These are phyloP conservation scores for Drosophila tripunctata DNA, from an alignment of 2,888 invertebrate genomes.

Conservation along the genomic window DNA sequence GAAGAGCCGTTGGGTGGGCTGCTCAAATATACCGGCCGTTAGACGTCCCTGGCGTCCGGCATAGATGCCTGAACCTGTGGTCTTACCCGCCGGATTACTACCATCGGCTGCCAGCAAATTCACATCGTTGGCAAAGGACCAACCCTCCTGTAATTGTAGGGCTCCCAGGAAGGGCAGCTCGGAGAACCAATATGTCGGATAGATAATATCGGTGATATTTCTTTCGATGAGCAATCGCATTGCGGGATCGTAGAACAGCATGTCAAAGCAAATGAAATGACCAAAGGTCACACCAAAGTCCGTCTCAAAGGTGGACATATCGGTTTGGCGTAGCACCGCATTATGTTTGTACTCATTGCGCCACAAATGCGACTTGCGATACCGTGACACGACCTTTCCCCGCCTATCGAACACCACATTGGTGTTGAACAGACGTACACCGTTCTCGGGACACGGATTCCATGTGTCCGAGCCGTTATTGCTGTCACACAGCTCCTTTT, in stretches of 20 bases:
- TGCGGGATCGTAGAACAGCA: conserved; percentile 90
- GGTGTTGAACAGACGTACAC: conserved; percentile 87
- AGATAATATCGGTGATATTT: conserved; percentile 83
- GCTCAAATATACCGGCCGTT: conserved; percentile 65
- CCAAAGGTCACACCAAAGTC: conserved; percentile 93
- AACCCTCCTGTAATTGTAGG: conserved; percentile 86
- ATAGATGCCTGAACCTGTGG: conserved; percentile 88
- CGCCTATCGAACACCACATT: conserved; percentile 90
- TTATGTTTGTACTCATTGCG: conserved; percentile 85
- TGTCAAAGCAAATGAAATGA: conserved; percentile 93
- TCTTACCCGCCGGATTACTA: conserved; percentile 85
- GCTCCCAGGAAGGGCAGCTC: conserved; percentile 88
- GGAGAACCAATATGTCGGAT: conserved; percentile 92
- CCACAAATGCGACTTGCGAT: conserved; percentile 82
- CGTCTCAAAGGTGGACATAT: conserved; percentile 88
- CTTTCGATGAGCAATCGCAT: conserved; percentile 82
- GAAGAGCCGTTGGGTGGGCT: conserved; percentile 55
- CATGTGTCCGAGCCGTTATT: conserved; percentile 35
- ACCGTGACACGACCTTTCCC: conserved; percentile 88
- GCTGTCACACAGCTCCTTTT: conserved; percentile 86
- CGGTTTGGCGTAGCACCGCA: conserved; percentile 84
- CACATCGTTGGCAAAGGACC: conserved; percentile 86
- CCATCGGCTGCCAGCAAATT: conserved; percentile 87
- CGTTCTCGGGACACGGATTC: conserved; percentile 59
- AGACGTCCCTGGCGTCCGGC: conserved; percentile 82